Conservation (phyloP, 2,113 vertebrate genomes). For the Pelodiscus sinensis region DNA sequence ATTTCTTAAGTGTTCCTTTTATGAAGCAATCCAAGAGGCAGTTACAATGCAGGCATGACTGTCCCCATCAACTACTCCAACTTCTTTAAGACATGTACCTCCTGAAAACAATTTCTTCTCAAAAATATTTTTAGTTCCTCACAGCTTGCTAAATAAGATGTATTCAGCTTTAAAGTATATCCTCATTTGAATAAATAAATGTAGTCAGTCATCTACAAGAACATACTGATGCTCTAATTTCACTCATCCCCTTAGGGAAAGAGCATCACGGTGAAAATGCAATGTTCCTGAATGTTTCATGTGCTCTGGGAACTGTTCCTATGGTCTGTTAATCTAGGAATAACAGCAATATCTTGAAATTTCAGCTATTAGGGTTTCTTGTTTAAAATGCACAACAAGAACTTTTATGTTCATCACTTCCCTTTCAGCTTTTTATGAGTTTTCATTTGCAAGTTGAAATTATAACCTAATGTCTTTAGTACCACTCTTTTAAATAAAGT, state of each 20-base stretch:
- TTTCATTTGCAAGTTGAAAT: neutral
- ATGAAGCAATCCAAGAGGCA: rapidly evolving
- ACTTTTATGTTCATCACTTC: rapidly evolving
- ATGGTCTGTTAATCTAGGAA: neutral
- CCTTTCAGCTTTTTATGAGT: neutral
- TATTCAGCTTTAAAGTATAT: rapidly evolving
- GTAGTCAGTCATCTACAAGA: rapidly evolving
- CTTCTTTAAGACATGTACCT: neutral
- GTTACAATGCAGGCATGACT: rapidly evolving
- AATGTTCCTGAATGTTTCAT: rapidly evolving
- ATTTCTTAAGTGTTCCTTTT: neutral
- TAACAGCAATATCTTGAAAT: neutral
- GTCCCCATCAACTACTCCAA: rapidly evolving
- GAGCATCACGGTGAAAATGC: rapidly evolving
- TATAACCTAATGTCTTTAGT: rapidly evolving
- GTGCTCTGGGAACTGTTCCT: rapidly evolving
- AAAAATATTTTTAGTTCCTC: rapidly evolving
- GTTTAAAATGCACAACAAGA: neutral
- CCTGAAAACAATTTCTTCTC: rapidly evolving
- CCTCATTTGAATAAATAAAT: neutral
- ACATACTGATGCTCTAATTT: rapidly evolving
- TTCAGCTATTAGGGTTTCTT: neutral
- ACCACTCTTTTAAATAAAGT: neutral
- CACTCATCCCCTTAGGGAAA: rapidly evolving
- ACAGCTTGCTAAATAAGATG: neutral